phyloP scores from a whole-genome alignment of 2,113 vertebrate genomes.

The Paracanthobrama guichenoti region DNA sequence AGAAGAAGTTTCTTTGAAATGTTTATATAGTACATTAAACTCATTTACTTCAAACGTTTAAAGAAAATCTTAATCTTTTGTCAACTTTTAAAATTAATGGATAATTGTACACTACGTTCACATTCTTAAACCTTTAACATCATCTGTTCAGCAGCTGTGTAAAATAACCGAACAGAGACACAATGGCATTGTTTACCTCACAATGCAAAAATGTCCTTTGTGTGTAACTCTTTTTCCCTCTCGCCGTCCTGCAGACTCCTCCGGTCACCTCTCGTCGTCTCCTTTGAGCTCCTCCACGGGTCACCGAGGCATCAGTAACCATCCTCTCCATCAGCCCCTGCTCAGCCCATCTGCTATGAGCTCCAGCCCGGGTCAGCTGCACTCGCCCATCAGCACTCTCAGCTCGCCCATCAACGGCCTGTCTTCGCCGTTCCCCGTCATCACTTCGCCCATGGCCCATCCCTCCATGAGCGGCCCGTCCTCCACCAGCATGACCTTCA shows the following conservation, averaged over 20 bases:
- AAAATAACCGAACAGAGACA: neutral
- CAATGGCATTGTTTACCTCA: neutral
- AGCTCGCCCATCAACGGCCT: constrained; percentile 84
- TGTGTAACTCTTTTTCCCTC: neutral
- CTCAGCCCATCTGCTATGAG: constrained; percentile 73
- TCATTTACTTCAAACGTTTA: neutral
- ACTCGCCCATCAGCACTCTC: constrained; percentile 82
- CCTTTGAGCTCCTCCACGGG: constrained; percentile 75
- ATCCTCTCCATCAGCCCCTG: constrained; percentile 64
- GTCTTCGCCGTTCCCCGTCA: constrained; percentile 83
- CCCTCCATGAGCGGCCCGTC: constrained; percentile 81
- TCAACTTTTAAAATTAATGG: neutral
- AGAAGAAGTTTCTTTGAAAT: neutral
- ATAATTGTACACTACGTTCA: neutral
- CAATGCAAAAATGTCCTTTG: neutral
- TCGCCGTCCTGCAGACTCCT: constrained; percentile 75
- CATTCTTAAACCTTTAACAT: neutral
- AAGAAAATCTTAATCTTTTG: neutral
- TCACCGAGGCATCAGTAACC: constrained; percentile 77
- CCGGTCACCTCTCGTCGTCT: constrained; percentile 77
- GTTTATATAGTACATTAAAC: neutral
- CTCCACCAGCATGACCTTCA: constrained; percentile 74
- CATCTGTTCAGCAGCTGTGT: neutral
- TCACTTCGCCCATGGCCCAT: constrained; percentile 83
- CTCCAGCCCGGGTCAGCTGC: constrained; percentile 77